Percentiles rank a stretch among this genome's conserved stretches.
These are phyloP conservation scores for Acestrorhynchus altus DNA, from an alignment of 2,797 vertebrate genomes.

Conservation along the genomic window DNA sequence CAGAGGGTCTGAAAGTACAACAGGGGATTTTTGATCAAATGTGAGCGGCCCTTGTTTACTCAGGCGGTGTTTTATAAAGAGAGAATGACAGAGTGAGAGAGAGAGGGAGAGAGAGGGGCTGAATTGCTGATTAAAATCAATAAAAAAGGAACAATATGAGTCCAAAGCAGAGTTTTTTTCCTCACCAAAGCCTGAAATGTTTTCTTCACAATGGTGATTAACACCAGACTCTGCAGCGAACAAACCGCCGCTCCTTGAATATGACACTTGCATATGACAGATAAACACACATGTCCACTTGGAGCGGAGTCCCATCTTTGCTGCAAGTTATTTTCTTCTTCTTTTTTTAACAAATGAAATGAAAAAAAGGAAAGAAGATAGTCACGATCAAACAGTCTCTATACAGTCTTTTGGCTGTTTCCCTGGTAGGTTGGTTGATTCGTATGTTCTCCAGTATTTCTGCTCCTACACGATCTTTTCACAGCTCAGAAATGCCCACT, in stretches of 20 bases:
- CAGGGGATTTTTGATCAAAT: not conserved
- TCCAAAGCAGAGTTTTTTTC: conserved; percentile 11
- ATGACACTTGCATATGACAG: conserved; percentile 52
- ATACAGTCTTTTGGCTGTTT: not conserved
- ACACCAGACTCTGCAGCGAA: conserved; percentile 52
- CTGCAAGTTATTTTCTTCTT: conserved; percentile 4
- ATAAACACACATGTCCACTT: conserved; percentile 60
- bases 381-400: not conserved
- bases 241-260: conserved; percentile 41
- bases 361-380: not conserved
- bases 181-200: conserved; percentile 30
- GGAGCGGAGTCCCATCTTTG: conserved; percentile 29
- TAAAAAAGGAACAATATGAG: not conserved
- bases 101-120: not conserved
- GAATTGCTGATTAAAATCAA: conserved; percentile 14
- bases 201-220: conserved; percentile 51
- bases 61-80: not conserved
- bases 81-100: not conserved
- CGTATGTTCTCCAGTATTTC: conserved; percentile 2
- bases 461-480: not conserved
- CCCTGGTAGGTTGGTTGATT: not conserved
- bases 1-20: not conserved
- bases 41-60: not conserved
- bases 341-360: conserved; percentile 5
- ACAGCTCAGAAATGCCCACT: conserved; percentile 4